A percentile compares a stretch with the other conserved stretches of the same genome.
These are phyloP conservation scores for Geopemphigus sp. DNA, from an alignment of 1,140 invertebrate species.

Conservation along the genomic window DNA sequence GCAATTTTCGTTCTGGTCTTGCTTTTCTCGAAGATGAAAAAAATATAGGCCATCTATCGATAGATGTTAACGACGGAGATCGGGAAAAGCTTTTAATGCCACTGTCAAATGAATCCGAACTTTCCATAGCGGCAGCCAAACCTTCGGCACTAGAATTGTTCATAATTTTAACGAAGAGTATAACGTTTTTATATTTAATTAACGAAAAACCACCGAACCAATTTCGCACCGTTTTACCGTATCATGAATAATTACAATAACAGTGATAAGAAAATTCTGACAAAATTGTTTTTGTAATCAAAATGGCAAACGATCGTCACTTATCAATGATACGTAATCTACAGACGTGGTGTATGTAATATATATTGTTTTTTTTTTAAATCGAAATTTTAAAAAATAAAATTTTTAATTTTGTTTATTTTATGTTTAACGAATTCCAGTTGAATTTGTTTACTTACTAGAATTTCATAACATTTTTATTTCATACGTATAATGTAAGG, in stretches of 20 bases:
- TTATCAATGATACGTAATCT: no score
- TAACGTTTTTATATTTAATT: background rate
- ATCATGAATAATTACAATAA: background rate
- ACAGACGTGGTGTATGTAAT: no score
- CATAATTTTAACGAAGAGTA: background rate
- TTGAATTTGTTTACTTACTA: no score
- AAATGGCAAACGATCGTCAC: no score
- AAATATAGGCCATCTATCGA: conserved; percentile 50
- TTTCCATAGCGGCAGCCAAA: conserved; percentile 32
- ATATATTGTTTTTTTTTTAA: no score
- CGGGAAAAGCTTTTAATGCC: conserved; percentile 47
- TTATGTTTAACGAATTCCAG: background rate
- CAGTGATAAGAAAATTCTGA: background rate
- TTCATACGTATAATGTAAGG: background rate
- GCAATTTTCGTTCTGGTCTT: conserved; percentile 31
- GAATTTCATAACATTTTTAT: no score
- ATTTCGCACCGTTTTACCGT: background rate
- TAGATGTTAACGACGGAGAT: conserved; percentile 49
- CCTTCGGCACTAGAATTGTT: conserved; percentile 9
- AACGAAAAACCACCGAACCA: background rate
- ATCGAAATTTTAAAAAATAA: background rate
- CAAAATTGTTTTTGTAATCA: no score
- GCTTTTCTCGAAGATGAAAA: conserved; percentile 36
- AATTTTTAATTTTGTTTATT: background rate
- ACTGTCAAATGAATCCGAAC: conserved; percentile 45